phyloP scores from a whole-genome alignment of 1,140 invertebrate species.

The Ridgeia piscesae region DNA sequence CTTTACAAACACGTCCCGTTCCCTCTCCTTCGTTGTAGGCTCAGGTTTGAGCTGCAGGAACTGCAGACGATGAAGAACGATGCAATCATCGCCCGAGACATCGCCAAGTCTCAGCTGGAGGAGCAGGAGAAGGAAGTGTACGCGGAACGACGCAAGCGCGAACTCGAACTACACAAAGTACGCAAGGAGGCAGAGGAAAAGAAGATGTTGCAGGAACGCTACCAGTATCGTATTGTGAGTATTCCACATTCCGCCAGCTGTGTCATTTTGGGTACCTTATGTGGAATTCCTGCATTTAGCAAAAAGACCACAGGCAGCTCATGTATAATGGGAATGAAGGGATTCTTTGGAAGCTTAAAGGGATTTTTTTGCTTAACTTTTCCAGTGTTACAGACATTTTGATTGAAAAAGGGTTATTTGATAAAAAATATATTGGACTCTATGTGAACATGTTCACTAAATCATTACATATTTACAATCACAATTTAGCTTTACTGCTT shows the following conservation, averaged over 20 bases:
- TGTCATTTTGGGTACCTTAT: neutral
- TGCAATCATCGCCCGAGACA: conserved; percentile 52
- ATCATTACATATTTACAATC: conserved; percentile 14
- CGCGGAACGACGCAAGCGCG: conserved; percentile 54
- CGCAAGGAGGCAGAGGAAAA: conserved; percentile 59
- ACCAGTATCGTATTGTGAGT: conserved; percentile 56
- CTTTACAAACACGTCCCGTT: neutral
- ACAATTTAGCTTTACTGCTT: neutral
- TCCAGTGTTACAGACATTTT: neutral
- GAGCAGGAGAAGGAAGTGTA: conserved; percentile 55
- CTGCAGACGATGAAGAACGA: conserved; percentile 54
- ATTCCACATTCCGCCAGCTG: neutral
- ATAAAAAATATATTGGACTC: no score
- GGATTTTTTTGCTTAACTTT: conserved; percentile 21
- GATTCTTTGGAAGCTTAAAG: no score
- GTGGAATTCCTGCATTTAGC: neutral
- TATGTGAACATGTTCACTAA: neutral
- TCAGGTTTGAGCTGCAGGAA: conserved; percentile 48
- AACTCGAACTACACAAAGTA: conserved; percentile 56
- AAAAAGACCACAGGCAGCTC: no score
- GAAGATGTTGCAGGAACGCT: conserved; percentile 56
- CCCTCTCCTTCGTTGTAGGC: conserved; percentile 8
- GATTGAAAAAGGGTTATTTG: no score
- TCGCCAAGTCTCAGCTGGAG: conserved; percentile 47
- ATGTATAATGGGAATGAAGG: no score